phyloP scores from a whole-genome alignment of 2,888 invertebrate genomes.

The Coenonympha glycerion region DNA sequence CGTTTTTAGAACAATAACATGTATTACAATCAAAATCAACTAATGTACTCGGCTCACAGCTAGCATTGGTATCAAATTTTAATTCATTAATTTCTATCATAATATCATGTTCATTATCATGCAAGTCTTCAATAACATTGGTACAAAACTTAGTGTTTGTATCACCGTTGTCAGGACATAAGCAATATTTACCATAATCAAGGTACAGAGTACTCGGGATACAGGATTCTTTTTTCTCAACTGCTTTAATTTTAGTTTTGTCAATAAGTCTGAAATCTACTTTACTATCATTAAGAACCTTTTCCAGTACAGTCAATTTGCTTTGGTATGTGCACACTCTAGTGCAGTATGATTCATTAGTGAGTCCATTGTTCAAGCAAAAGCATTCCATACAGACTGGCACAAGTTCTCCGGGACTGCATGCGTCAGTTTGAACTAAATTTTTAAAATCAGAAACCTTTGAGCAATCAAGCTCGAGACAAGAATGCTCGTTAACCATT shows the following conservation, averaged over 20 bases:
- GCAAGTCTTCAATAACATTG: conserved; percentile 30
- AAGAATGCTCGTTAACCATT: conserved; percentile 44
- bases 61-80: conserved; percentile 36
- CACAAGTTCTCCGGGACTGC: conserved; percentile 53
- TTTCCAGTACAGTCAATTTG: conserved; percentile 51
- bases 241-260: conserved; percentile 35
- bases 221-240: conserved; percentile 36
- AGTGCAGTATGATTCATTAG: conserved; percentile 47
- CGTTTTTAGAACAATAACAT: conserved; percentile 59
- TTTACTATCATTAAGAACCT: conserved; percentile 39
- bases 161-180: conserved; percentile 50
- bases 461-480: conserved; percentile 52
- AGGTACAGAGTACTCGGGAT: conserved; percentile 47
- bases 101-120: conserved; percentile 10
- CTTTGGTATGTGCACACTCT: conserved; percentile 46
- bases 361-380: conserved; percentile 44
- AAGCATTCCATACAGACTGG: conserved; percentile 58
- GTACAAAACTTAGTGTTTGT: conserved; percentile 47
- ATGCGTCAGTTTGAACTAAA: conserved; percentile 35
- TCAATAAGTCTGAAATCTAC: conserved; percentile 37
- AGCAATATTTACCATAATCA: conserved; percentile 47
- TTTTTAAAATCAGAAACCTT: conserved; percentile 36
- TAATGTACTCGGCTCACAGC: conserved; percentile 57
- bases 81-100: conserved; percentile 24
- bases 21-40: conserved; percentile 63